phyloP scores from a whole-genome alignment of 2,113 vertebrate species.

The Labrus mixtus region DNA sequence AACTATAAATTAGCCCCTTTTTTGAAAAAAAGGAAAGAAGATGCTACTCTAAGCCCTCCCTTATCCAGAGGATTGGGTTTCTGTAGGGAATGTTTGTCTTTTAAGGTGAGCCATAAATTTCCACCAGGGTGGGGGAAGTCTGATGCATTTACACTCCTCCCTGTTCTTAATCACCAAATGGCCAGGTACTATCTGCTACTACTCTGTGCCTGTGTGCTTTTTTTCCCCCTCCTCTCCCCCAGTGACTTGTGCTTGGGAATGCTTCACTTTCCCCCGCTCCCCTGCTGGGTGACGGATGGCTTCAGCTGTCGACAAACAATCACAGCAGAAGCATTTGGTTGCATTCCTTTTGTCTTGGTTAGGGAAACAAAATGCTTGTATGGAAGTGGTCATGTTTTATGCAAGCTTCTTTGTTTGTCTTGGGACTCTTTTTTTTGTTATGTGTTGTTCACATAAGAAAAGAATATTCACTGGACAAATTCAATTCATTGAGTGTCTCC shows the following conservation, averaged over 20 bases:
- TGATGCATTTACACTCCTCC: slow-evolving; percentile 70
- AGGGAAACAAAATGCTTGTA: slow-evolving; percentile 62
- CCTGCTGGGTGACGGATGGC: slow-evolving; percentile 80
- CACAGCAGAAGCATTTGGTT: slow-evolving; percentile 78
- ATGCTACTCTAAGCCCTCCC: slow-evolving; percentile 68
- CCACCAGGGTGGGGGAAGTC: slow-evolving; percentile 46
- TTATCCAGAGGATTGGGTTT: slow-evolving; percentile 77
- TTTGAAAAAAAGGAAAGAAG: slow-evolving; percentile 58
- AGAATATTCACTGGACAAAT: slow-evolving; percentile 48
- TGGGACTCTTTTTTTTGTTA: slow-evolving; percentile 24
- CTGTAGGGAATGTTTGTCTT: slow-evolving; percentile 71
- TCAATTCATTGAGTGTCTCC: slow-evolving; percentile 14
- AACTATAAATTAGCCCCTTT: slow-evolving; percentile 80
- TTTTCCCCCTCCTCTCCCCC: slow-evolving; percentile 36
- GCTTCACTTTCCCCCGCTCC: slow-evolving; percentile 52
- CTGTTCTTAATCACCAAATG: slow-evolving; percentile 79
- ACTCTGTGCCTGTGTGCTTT: slow-evolving; percentile 49
- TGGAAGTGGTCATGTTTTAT: slow-evolving; percentile 61
- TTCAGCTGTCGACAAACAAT: slow-evolving; percentile 83
- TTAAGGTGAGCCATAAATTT: slow-evolving; percentile 67
- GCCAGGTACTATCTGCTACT: slow-evolving; percentile 76
- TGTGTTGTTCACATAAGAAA: slow-evolving; percentile 58
- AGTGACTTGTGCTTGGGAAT: slow-evolving; percentile 60
- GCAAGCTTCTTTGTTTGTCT: slow-evolving; percentile 49
- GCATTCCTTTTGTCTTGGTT: slow-evolving; percentile 72